phyloP scores from a whole-genome alignment of 64 coral and sea anemone species.

The Stichodactyla helianthus region DNA sequence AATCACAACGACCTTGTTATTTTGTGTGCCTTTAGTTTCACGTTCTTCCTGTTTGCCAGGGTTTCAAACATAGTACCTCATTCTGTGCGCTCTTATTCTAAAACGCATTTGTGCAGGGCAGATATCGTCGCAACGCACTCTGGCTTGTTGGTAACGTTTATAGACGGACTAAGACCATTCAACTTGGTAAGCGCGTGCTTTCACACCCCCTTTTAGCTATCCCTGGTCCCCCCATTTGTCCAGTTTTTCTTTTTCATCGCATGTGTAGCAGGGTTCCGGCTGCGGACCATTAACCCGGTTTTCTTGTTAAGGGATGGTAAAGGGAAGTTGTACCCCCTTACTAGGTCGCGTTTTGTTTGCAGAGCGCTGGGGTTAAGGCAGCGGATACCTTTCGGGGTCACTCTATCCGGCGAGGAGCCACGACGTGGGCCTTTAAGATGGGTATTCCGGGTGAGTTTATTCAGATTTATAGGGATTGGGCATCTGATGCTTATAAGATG shows the following conservation, averaged over 20 bases:
- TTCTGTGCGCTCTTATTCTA: neutral
- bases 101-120: no score
- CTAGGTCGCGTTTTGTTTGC: neutral
- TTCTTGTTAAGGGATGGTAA: neutral
- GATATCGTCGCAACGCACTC: no score
- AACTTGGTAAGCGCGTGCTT: conserved; percentile 6
- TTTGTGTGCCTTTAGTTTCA: conserved; percentile 2
- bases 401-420: conserved; percentile 17
- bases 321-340: neutral
- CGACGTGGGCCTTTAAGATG: conserved; percentile 14
- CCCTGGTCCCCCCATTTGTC: conserved; percentile 10
- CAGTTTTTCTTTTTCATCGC: neutral
- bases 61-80: conserved; percentile 27
- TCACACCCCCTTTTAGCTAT: neutral
- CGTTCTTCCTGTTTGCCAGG: conserved; percentile 24
- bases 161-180: conserved; percentile 29
- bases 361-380: neutral
- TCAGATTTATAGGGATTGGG: no score
- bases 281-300: neutral
- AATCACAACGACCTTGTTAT: neutral
- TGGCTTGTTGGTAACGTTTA: no score
- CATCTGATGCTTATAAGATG: conserved; percentile 14
- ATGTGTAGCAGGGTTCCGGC: neutral
- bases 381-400: neutral
- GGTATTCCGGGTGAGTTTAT: conserved; percentile 14